These are phyloP conservation scores for Eupithecia dodoneata DNA, from an alignment of 2,888 invertebrate genomes.

Conservation along the genomic window DNA sequence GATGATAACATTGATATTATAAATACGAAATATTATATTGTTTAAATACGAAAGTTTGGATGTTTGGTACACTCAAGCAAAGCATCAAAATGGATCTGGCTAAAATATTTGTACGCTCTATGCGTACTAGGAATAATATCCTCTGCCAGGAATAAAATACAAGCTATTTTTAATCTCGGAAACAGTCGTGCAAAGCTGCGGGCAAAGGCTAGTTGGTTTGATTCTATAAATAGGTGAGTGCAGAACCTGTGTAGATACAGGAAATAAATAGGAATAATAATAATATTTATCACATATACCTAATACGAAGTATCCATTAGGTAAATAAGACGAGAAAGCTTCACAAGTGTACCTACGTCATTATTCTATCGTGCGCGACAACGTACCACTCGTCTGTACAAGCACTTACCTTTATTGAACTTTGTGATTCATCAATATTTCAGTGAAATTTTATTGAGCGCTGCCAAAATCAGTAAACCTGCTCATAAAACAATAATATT, in stretches of 20 bases:
- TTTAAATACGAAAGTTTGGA: too few species aligned
- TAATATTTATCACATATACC: too few species aligned
- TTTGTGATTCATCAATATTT: conserved; percentile 16
- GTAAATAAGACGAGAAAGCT: not conserved
- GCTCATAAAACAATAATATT: conserved; percentile 27
- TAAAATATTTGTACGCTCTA: too few species aligned
- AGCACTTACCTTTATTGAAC: not conserved
- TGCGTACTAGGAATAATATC: too few species aligned
- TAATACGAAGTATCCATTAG: not conserved
- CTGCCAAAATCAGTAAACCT: conserved; percentile 21
- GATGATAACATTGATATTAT: too few species aligned
- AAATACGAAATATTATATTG: too few species aligned
- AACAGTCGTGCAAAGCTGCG: not conserved
- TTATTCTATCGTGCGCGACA: not conserved
- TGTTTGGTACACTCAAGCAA: too few species aligned
- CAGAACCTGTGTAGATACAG: not conserved
- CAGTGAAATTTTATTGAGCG: conserved; percentile 12
- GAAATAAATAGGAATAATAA: not conserved
- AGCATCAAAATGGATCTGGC: too few species aligned
- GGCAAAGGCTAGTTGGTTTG: too few species aligned
- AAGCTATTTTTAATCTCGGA: not conserved
- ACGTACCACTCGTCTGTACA: not conserved
- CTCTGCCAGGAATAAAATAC: too few species aligned
- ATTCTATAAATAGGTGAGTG: not conserved
- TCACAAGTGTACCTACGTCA: not conserved